These are phyloP conservation scores for Lepetodrilus schrolli DNA, from an alignment of 2,888 invertebrate species.

Conservation along the genomic window DNA sequence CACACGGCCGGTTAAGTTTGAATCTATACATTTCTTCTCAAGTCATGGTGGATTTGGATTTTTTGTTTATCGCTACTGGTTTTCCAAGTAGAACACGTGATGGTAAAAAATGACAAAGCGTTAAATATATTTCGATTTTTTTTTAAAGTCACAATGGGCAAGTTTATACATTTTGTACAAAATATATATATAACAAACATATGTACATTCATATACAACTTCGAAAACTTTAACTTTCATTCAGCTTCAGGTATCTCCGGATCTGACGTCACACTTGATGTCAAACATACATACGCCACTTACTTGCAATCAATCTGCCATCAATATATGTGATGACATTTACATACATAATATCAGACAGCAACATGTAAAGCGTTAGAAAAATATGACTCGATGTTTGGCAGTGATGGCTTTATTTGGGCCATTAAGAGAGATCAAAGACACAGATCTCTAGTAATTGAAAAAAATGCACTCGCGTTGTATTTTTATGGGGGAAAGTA, in stretches of 20 bases:
- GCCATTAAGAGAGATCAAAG: not conserved
- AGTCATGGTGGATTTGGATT: no score
- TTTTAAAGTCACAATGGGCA: not conserved
- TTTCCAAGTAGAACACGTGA: no score
- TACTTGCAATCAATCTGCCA: not conserved
- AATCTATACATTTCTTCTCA: no score
- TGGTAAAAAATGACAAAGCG: no score
- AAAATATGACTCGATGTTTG: not conserved
- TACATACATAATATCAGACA: not conserved
- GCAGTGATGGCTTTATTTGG: conserved; percentile 5
- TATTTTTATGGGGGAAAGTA: no score
- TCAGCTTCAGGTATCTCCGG: conserved; percentile 6
- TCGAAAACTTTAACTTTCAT: not conserved
- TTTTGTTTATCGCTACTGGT: no score
- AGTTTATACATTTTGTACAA: conserved; percentile 19
- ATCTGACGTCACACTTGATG: conserved; percentile 5
- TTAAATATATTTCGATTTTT: conserved; percentile 9
- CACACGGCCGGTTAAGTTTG: no score
- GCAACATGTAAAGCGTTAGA: not conserved
- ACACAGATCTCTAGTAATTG: not conserved
- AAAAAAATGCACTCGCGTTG: not conserved
- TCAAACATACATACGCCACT: not conserved
- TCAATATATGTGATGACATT: not conserved
- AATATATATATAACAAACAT: conserved; percentile 23
- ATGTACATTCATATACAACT: not conserved